Percentiles rank a stretch among this genome's conserved stretches.
Evolutionary conservation across 2,797 vertebrate genomes (phyloP).

Genomic region (Champsocephalus esox): DNA sequence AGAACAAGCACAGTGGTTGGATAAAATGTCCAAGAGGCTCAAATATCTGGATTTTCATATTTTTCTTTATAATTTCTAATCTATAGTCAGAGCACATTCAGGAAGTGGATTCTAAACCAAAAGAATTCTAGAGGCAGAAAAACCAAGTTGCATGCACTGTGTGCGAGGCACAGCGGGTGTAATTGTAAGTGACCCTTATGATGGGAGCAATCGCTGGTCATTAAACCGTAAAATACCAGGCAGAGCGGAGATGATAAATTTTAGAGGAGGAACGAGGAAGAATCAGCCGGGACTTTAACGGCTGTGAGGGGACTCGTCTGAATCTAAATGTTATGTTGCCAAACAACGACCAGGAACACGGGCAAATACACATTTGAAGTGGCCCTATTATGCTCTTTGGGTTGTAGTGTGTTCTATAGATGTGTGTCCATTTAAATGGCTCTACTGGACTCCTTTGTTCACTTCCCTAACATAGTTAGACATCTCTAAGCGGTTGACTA

Average conservation of each 20-base stretch:
- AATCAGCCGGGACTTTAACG: constrained; percentile 47
- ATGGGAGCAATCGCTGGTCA: constrained; percentile 68
- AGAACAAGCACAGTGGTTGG: constrained; percentile 6
- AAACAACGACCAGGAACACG: constrained; percentile 3
- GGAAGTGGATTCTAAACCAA: constrained; percentile 32
- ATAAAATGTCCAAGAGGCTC: not conserved
- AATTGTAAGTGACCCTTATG: constrained; percentile 74
- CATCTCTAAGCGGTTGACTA: too few relatives aligned
- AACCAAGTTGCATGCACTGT: constrained; percentile 33
- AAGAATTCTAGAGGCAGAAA: constrained; percentile 35
- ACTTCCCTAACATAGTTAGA: too few relatives aligned
- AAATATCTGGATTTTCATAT: constrained; percentile 29
- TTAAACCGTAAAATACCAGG: constrained; percentile 74
- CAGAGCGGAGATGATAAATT: constrained; percentile 70
- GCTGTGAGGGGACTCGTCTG: not conserved
- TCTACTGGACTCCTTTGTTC: too few relatives aligned
- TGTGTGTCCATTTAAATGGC: too few relatives aligned
- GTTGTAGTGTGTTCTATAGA: too few relatives aligned
- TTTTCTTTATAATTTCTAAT: constrained; percentile 40
- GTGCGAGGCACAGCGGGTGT: constrained; percentile 59
- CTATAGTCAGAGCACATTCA: constrained; percentile 31
- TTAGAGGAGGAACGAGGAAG: constrained; percentile 55
- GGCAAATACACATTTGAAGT: not conserved
- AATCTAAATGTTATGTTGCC: constrained; percentile 55
- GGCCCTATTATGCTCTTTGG: too few relatives aligned